These are phyloP conservation scores for Lanistes nyassanus DNA, from an alignment of 1,140 invertebrate species.

Conservation along the genomic window DNA sequence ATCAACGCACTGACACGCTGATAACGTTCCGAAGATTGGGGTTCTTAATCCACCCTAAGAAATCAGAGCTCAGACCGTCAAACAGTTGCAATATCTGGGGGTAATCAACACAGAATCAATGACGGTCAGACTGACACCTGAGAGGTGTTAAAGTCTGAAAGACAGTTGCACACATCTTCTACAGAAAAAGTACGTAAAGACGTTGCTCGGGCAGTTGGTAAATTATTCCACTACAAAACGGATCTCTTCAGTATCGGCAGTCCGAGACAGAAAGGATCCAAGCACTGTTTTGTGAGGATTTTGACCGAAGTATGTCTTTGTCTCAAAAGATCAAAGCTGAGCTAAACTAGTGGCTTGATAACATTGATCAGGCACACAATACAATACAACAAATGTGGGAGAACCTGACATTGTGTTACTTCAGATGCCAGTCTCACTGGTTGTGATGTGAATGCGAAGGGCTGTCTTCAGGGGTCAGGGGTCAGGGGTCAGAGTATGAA, in stretches of 20 bases:
- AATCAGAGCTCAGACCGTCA: background rate
- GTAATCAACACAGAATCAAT: no score
- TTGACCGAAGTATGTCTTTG: background rate
- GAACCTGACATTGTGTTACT: background rate
- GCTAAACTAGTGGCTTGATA: constrained; percentile 5
- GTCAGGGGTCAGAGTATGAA: no score
- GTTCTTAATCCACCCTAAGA: background rate
- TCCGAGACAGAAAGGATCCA: background rate
- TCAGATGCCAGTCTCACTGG: constrained; percentile 5
- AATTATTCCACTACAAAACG: background rate
- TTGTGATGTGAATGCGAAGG: no score
- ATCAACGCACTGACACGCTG: no score
- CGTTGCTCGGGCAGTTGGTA: constrained; percentile 4
- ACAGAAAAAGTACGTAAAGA: background rate
- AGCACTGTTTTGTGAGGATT: background rate
- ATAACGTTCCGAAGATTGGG: background rate
- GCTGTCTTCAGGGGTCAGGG: no score
- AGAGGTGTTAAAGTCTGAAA: background rate
- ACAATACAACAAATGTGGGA: background rate
- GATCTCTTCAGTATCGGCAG: background rate
- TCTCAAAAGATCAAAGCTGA: background rate
- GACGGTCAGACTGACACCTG: background rate
- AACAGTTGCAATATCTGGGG: background rate
- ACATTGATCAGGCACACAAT: background rate
- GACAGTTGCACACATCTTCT: background rate